Base-by-base conservation (phyloP, 2,888 invertebrate species). In the Brenthis daphne region DNA sequence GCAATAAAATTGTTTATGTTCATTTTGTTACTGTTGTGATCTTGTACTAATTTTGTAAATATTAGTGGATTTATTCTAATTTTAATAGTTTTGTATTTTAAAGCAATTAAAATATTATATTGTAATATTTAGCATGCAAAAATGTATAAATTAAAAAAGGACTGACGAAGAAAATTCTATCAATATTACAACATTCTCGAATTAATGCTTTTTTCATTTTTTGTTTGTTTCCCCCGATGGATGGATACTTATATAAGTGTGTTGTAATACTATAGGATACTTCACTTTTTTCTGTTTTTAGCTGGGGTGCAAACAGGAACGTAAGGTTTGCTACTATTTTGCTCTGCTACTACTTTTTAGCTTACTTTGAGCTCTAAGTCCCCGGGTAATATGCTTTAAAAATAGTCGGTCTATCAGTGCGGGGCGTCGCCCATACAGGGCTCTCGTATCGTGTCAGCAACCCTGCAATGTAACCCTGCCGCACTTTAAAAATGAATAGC, bases 261-360 rank as follows among this genome's bases (percentile, higher is more conserved):
- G 56, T 51, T 43, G 56, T 63, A 51, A 67, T 56, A 50, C 55
- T 51, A 43, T 43, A 8, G 61, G 50, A 67, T 55, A 67, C 63
- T 67, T 57, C 61, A 63, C 67, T 50, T 61, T 63, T 29, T 51
- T 63, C 67, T 61, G 43, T 63, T 51, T 56, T 57, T 48, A 54
- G 57, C 56, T 48, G 56, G 53, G 50, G 43, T 56, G 67, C 37
- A 63, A 67, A 50, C 55, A 55, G 48, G 55, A 61, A 67, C 51
- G 50, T 67, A 67, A 50, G 61, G 20, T 55, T 67, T 67, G 47
- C 58, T 66, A 12, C 47, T 58, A 66, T 60, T 66, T 60, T 66
- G 55, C 61, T 55, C 37, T 61, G 50, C 20, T 12, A 8, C 54
- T 29, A 20, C 60, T 56, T 61, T 67, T 67, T 16, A 57, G 24